Evolutionary conservation across 2,797 vertebrate species (phyloP), one percentile per base, ranked within the genome.

Genomic region (Lacerta bilineata): DNA sequence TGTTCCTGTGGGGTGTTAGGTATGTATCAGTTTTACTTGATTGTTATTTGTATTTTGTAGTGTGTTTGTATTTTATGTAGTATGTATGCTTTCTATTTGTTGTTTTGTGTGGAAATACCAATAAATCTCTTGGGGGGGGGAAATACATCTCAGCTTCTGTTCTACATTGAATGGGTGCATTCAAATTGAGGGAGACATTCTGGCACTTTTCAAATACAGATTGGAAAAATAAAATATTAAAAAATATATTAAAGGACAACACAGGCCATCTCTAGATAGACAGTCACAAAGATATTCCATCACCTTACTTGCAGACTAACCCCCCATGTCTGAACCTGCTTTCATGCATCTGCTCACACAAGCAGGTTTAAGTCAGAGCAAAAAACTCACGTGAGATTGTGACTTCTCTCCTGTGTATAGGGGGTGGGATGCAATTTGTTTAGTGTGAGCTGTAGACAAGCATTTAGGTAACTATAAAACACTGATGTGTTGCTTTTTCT

Each of bases 401-500:
- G 33, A 1, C 8, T 82, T 82, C 59, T 59, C 1, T 64, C 23
- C 23, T 33, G 25, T 66, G 25, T 41, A 82, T 39, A 20, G 6
- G 11, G 3, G 50, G 11, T 0, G 20, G 50, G 27, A 1, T n/a
- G 33, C 23, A 82, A 66, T 8, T 68, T 68, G 80, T 6, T 36
- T 46, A 9, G 11, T 4, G 39, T 4, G 23, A 8, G 3, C 2
- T 0, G 29, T 11, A 8, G 0, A 2, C 15, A 61, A 23, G 20
- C 15, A 4, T 13, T 1, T 0, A 8, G 25, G 2, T 17, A 59
- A 75, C 36, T 50, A 81, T 39, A 87, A 72, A 55, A 64, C 25
- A n/a, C 50, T 55, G 13, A 55, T 55, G 13, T 15, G 50, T 15
- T 55, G 20, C 1, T 64, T 64, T 64, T 64, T 64, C 20, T 61